Base-by-base conservation (phyloP, 2,113 vertebrate species). In the Thomomys bottae region DNA sequence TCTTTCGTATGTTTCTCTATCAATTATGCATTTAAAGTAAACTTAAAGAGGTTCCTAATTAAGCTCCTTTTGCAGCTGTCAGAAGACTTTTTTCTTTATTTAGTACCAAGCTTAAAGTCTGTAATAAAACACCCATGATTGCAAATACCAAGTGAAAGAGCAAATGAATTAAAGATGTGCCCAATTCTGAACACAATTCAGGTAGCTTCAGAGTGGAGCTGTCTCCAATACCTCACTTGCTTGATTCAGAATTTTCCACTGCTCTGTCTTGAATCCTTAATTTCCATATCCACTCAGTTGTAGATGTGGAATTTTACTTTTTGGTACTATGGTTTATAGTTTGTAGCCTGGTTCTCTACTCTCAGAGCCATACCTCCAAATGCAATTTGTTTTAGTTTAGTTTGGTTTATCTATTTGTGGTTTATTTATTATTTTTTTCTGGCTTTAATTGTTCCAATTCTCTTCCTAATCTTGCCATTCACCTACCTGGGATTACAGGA, bases 1-100 rank as follows among this genome's bases (percentile, higher is more conserved):
- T 15, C 49, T 54, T 14, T 97, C 83, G 28, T 96, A 92, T 34
- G 70, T 96, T 97, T 97, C 94, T 96, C 26, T 88, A 96, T 96
- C 90, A 97, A 95, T 98, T 97, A 95, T 49, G 8, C 80, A 87
- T 93, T 96, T 93, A 96, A 94, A 96, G 94, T 94, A 95, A 98
- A 97, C 71, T 57, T 72, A 96, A 97, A 97, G 91, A 94, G 34
- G 45, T 93, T 96, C 71, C 88, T 97, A 97, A 97, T 98, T 97
- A 97, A 95, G 61, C 28, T 96, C 88, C 92, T 96, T 94, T 45
- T 96, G 92, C 94, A 96, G 96, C 96, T 98, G 93, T 95, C 96
- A 94, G 87, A 64, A 63, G 92, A 84, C 84, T 93, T 97, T 95
- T 97, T 95, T 96, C 95, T 97, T 96, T 96, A 95, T 96, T 97